Conservation (phyloP, 1,140 invertebrate species). For the Frieseomelitta varia region DNA sequence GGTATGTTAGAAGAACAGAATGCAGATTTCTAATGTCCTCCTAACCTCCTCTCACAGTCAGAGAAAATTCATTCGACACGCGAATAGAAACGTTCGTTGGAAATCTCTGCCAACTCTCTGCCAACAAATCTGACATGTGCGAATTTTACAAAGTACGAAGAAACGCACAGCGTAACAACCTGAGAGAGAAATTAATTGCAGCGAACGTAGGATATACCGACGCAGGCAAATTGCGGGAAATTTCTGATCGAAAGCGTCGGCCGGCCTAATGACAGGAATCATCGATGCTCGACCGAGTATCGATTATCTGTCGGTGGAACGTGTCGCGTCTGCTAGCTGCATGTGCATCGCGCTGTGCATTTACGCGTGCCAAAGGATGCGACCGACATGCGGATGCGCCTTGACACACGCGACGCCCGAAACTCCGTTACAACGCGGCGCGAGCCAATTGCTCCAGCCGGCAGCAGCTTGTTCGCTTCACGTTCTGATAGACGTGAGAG, state of each 20-base stretch:
- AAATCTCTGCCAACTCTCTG: too few relatives aligned
- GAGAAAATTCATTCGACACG: too few relatives aligned
- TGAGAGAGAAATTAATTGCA: background rate
- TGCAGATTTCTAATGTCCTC: too few relatives aligned
- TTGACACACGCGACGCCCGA: slow-evolving; percentile 50
- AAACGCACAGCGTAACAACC: too few relatives aligned
- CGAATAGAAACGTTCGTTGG: too few relatives aligned
- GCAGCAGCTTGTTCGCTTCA: slow-evolving; percentile 36
- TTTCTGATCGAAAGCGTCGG: background rate
- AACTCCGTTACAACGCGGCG: slow-evolving; percentile 41
- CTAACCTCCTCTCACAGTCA: too few relatives aligned
- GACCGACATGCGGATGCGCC: slow-evolving; percentile 63
- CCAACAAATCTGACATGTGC: background rate
- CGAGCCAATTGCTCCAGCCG: slow-evolving; percentile 2
- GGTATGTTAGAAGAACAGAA: too few relatives aligned
- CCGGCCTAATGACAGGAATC: slow-evolving; percentile 71
- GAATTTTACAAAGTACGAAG: background rate
- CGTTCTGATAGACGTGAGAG: slow-evolving; percentile 46
- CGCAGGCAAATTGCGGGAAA: background rate
- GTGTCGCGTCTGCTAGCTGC: slow-evolving; percentile 46
- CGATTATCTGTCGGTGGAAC: slow-evolving; percentile 74
- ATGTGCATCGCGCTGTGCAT: slow-evolving; percentile 44
- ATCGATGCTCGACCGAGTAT: slow-evolving; percentile 68
- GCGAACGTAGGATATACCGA: background rate
- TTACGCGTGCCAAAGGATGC: slow-evolving; percentile 51